Base-by-base conservation (phyloP, 2,888 invertebrate species). In the Tiliacea aurago region DNA sequence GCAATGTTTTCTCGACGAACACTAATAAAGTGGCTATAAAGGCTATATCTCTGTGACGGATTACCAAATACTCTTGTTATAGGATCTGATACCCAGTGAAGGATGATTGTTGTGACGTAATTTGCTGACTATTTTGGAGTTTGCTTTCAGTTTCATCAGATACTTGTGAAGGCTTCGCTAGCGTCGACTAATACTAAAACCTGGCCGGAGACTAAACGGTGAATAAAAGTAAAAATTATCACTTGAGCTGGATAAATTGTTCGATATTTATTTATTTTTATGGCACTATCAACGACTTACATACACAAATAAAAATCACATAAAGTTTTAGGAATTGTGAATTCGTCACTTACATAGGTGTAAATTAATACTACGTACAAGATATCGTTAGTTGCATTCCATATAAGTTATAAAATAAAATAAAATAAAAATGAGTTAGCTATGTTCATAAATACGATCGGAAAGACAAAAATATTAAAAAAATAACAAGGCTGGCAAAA, bases 51-150 rank as follows among this genome's bases (percentile, higher is more conserved):
- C 67, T 49, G 70, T 73, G 69, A 70, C 33, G 28, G 58, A 81
- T 68, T 65, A 65, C 78, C 41, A 28, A 47, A 45, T 73, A 63
- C 55, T 71, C 64, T 73, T 49, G 73, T 65, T 55, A 61, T 58
- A 51, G 33, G 51, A 71, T 81, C 74, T 43, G 78, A 80, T 80
- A 73, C 11, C 55, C n/a, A 53, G 23, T 81, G 77, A 81, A 66
- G 55, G 37, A 81, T 70, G 63, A 61, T 67, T 70, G 47, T 65
- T 61, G 67, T 62, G 64, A 80, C 76, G 62, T 67, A 59, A 76
- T 73, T 70, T 56, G 65, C 45, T 66, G 33, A 64, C 15, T 61
- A 20, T 66, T 65, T 61, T 51, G 51, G 37, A 55, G 33, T 33
- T 28, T 2, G 43, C 23, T n/a, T 28, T 67, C 53, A 59, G 51